A percentile compares a stretch with the other conserved stretches of the same genome.
Evolutionary conservation across 2,113 vertebrate species (phyloP).

Genomic region (Bambusicola thoracicus): DNA sequence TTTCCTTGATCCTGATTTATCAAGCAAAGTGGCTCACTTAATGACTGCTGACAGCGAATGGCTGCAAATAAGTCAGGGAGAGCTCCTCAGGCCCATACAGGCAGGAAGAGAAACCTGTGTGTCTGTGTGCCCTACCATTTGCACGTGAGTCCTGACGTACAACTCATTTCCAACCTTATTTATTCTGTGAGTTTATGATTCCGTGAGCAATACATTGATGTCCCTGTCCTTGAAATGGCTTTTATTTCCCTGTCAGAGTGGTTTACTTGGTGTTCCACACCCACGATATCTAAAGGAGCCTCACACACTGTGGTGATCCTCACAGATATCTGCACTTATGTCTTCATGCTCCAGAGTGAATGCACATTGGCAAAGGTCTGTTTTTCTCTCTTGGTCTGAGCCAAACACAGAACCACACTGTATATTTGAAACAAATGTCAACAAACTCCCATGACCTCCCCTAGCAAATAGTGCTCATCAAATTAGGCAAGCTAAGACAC

Average conservation of each 20-base stretch:
- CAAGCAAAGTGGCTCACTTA: neutral
- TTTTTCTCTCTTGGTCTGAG: neutral
- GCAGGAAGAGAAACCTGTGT: neutral
- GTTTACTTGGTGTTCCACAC: neutral
- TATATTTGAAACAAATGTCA: neutral
- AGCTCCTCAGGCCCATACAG: neutral
- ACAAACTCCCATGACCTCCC: neutral
- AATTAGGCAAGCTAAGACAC: neutral
- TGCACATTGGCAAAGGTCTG: neutral
- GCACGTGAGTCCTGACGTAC: neutral
- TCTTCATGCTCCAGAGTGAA: neutral
- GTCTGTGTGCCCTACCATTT: neutral
- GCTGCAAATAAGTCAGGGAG: neutral
- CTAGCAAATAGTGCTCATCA: neutral
- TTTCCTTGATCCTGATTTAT: neutral
- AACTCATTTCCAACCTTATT: neutral
- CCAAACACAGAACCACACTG: neutral
- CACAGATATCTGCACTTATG: neutral
- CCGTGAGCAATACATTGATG: neutral
- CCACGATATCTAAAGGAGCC: neutral
- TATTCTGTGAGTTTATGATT: no score
- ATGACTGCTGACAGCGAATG: neutral
- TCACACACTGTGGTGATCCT: fast-evolving
- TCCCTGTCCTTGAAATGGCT: neutral
- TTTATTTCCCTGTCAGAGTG: neutral